Evolutionary conservation across 2,113 vertebrate species (phyloP).

Genomic region (Fregetta grallaria): DNA sequence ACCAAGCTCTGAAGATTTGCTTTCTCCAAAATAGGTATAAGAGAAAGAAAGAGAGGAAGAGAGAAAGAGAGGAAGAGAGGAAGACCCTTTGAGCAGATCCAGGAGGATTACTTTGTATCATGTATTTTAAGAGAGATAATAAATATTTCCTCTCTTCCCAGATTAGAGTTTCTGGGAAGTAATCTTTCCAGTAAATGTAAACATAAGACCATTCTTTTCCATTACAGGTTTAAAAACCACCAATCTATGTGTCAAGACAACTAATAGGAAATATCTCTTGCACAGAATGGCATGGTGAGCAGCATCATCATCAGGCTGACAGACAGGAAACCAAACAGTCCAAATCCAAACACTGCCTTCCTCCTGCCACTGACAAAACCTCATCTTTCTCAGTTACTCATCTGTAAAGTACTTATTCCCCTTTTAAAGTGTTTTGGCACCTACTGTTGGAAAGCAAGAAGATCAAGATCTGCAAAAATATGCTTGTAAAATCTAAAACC

Average conservation of each 20-base stretch:
- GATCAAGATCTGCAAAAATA: background rate
- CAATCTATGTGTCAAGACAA: background rate
- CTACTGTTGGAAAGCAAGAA: background rate
- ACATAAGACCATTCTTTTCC: background rate
- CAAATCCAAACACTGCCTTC: background rate
- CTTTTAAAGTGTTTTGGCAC: background rate
- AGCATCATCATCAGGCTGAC: background rate
- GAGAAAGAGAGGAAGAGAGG: background rate
- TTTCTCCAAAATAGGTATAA: background rate
- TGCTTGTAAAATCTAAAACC: background rate
- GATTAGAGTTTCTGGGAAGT: background rate
- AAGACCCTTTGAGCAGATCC: background rate
- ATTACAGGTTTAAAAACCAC: background rate
- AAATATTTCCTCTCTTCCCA: background rate
- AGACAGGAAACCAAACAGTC: background rate
- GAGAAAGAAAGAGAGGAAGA: too few species aligned
- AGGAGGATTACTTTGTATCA: background rate
- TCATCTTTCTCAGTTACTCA: background rate
- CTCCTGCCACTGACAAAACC: background rate
- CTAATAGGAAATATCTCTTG: background rate
- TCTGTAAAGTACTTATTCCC: background rate
- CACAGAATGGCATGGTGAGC: background rate
- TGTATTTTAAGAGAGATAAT: background rate
- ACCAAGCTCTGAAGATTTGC: background rate
- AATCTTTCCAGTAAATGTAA: background rate